These are phyloP conservation scores for Hypomecis punctinalis DNA, from an alignment of 2,888 invertebrate genomes.

Conservation along the genomic window DNA sequence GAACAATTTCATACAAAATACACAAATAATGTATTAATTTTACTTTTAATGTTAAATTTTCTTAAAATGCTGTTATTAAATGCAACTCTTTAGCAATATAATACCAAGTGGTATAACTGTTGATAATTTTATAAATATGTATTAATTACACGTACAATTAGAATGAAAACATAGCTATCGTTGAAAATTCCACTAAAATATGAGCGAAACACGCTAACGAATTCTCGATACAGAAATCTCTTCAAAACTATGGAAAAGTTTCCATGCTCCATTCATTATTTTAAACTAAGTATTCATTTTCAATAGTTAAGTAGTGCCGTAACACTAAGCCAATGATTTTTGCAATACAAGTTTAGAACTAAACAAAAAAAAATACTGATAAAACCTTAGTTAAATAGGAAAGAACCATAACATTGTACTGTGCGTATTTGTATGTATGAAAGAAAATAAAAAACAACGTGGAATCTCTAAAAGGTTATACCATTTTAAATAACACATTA, in stretches of 20 bases:
- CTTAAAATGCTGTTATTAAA: constrained; percentile 40
- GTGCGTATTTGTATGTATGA: neutral
- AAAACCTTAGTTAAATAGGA: constrained; percentile 11
- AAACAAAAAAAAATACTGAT: constrained; percentile 32
- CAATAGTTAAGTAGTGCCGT: too few relatives aligned
- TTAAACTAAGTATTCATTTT: too few relatives aligned
- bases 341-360: constrained; percentile 3
- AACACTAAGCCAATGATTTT: too few relatives aligned
- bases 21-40: constrained; percentile 13
- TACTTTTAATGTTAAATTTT: constrained; percentile 19
- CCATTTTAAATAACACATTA: too few relatives aligned
- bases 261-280: too few relatives aligned
- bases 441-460: too few relatives aligned
- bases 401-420: neutral
- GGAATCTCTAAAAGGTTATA: too few relatives aligned
- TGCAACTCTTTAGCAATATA: constrained; percentile 32
- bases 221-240: neutral
- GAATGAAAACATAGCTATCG: neutral
- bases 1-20: neutral
- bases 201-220: neutral
- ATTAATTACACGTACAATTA: neutral
- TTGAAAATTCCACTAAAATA: neutral
- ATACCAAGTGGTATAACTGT: constrained; percentile 6
- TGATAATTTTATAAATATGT: neutral
- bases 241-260: neutral